Conservation (phyloP, 2,797 vertebrate genomes). For the Gallinago solitaria region DNA sequence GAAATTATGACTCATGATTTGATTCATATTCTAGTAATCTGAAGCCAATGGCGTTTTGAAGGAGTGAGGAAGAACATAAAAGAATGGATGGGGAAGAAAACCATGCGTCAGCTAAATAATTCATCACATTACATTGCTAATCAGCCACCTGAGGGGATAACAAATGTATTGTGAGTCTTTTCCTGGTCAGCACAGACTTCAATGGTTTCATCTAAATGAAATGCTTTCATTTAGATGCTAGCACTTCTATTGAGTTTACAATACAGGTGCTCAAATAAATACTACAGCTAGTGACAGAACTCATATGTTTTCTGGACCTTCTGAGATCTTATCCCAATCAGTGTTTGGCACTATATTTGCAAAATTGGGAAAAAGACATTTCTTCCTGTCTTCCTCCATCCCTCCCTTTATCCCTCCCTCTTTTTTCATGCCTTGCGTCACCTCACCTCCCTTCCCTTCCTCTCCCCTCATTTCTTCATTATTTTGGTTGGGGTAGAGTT, state of each 20-base stretch:
- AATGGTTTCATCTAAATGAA: not conserved
- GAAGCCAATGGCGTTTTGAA: not conserved
- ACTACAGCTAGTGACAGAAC: not conserved
- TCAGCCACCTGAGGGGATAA: not conserved
- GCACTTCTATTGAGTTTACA: not conserved
- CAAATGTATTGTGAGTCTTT: not conserved
- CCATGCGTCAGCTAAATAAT: not conserved
- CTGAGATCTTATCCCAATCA: not conserved
- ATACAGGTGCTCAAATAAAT: not conserved
- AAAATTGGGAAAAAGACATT: not conserved
- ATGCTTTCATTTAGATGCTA: not conserved
- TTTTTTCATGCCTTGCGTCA: too few relatives aligned
- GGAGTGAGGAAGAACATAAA: not conserved
- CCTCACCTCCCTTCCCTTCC: accelerated
- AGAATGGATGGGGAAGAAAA: not conserved
- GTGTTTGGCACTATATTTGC: not conserved
- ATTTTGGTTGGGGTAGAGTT: too few relatives aligned
- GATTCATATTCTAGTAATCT: not conserved
- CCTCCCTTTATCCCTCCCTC: too few relatives aligned
- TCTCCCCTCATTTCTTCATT: not conserved
- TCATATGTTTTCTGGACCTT: not conserved
- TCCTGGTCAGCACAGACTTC: not conserved
- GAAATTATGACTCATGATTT: not conserved
- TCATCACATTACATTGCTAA: not conserved
- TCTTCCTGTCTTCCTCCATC: not conserved